These are phyloP conservation scores for Tadarida brasiliensis DNA, from an alignment of 2,797 vertebrate species.

Conservation along the genomic window DNA sequence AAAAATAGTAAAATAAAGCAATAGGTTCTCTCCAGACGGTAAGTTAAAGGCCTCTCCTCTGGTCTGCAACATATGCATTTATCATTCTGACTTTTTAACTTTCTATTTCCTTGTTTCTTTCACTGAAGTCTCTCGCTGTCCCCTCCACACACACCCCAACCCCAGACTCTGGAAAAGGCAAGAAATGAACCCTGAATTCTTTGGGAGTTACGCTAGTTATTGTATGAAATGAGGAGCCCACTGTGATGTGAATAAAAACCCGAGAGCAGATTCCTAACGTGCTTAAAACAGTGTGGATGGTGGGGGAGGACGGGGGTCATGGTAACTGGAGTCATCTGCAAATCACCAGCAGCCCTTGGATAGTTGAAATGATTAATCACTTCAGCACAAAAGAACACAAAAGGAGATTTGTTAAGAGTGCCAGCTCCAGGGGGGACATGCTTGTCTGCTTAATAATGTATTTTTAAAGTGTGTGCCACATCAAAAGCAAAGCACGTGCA, in stretches of 20 bases:
- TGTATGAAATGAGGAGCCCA: constrained; percentile 67
- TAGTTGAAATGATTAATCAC: constrained; percentile 87
- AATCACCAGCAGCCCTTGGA: constrained; percentile 79
- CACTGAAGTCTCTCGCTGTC: constrained; percentile 46
- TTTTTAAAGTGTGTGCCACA: constrained; percentile 83
- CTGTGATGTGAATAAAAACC: constrained; percentile 83
- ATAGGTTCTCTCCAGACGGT: constrained; percentile 67
- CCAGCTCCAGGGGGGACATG: constrained; percentile 83
- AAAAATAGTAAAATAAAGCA: background rate
- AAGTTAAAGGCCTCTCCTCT: constrained; percentile 48
- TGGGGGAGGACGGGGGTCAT: constrained; percentile 71
- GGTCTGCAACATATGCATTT: constrained; percentile 68
- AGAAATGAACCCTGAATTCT: constrained; percentile 69
- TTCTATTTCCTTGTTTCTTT: constrained; percentile 67
- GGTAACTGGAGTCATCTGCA: constrained; percentile 84
- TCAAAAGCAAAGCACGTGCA: constrained; percentile 86
- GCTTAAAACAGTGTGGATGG: constrained; percentile 79
- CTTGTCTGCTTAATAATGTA: constrained; percentile 87
- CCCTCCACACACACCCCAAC: background rate
- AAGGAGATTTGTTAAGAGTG: constrained; percentile 86
- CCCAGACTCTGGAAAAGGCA: constrained; percentile 54
- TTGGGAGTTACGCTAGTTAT: constrained; percentile 71
- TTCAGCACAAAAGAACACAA: constrained; percentile 83
- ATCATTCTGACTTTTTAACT: constrained; percentile 73
- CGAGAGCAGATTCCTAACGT: constrained; percentile 78